These are phyloP conservation scores for Sternarchorhynchus goeldii DNA, from an alignment of 2,797 vertebrate species.

Conservation along the genomic window DNA sequence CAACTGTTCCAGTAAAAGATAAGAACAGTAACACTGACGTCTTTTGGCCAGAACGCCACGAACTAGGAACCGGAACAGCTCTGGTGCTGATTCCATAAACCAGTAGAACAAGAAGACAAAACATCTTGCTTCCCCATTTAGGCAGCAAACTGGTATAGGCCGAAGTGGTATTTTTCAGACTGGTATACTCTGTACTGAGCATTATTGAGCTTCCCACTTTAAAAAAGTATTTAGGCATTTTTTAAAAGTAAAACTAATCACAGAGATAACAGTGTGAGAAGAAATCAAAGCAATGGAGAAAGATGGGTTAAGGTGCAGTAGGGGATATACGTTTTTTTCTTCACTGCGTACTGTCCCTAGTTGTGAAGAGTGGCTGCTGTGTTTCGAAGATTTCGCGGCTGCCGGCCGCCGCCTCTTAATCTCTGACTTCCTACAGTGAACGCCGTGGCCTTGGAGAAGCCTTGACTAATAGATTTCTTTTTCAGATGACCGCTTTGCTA, in stretches of 20 bases:
- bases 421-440: conserved; percentile 73
- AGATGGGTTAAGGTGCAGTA: background rate
- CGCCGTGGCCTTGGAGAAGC: conserved; percentile 67
- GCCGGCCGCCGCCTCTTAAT: conserved; percentile 69
- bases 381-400: conserved; percentile 65
- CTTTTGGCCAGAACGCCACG: background rate
- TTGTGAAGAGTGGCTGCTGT: conserved; percentile 61
- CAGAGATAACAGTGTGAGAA: background rate
- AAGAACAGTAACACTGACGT: background rate
- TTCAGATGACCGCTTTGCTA: conserved; percentile 92
- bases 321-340: conserved; percentile 30
- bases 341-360: conserved; percentile 50
- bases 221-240: background rate
- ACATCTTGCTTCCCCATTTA: background rate
- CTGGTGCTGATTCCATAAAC: background rate
- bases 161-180: conserved; percentile 8
- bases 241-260: background rate
- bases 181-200: conserved; percentile 2
- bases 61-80: background rate
- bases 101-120: background rate
- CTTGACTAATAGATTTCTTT: conserved; percentile 82
- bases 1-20: conserved; percentile 1
- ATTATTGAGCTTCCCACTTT: conserved; percentile 4
- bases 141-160: background rate
- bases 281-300: background rate